Evolutionary conservation across 2,113 vertebrate species (phyloP).

Genomic region (Aleadryas rufinucha): DNA sequence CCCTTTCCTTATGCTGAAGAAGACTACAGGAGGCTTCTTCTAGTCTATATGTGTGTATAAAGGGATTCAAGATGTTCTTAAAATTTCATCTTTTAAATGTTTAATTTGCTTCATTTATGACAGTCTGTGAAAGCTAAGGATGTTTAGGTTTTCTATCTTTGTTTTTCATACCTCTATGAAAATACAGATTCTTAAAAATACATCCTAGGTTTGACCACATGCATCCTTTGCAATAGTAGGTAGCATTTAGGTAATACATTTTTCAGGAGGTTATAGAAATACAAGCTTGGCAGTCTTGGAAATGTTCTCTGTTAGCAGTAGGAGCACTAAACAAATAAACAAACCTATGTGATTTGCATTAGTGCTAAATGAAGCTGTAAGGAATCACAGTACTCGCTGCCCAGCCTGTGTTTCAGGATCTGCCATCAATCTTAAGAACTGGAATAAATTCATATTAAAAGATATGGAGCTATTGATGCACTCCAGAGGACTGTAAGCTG

Average conservation of each 20-base stretch:
- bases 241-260: background rate
- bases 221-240: background rate
- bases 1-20: background rate
- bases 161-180: background rate
- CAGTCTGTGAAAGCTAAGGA: background rate
- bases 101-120: background rate
- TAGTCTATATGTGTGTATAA: background rate
- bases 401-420: background rate
- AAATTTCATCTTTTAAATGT: background rate
- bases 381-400: background rate
- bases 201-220: background rate
- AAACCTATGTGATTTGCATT: background rate
- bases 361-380: background rate
- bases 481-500: conserved; percentile 21
- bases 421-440: background rate
- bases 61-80: background rate
- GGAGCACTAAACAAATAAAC: background rate
- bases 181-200: background rate
- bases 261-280: background rate
- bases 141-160: background rate
- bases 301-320: background rate
- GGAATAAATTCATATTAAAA: conserved; percentile 14
- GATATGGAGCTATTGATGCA: background rate
- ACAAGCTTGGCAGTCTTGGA: background rate
- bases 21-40: background rate